Conservation (phyloP, 1,140 invertebrate genomes). For the Babylonia areolata region DNA sequence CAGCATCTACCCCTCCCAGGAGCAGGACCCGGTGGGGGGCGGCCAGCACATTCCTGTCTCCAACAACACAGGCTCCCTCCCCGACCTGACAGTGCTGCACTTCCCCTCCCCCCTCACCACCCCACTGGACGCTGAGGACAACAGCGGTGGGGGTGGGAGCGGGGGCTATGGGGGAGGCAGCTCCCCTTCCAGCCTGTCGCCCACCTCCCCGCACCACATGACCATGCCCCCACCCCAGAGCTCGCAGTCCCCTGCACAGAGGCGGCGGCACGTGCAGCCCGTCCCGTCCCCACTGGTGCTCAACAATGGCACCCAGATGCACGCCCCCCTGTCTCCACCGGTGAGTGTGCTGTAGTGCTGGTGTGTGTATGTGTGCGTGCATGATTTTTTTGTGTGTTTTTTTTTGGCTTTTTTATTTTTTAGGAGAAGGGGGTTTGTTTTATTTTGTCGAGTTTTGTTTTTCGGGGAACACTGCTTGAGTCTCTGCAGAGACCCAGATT, state of each 20-base stretch:
- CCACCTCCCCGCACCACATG: conserved; percentile 31
- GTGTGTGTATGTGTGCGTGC: no score
- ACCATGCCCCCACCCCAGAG: conserved; percentile 47
- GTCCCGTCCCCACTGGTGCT: conserved; percentile 69
- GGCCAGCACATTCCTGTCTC: conserved; percentile 82
- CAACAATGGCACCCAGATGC: conserved; percentile 57
- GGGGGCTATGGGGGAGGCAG: conserved; percentile 68
- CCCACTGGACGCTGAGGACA: conserved; percentile 85
- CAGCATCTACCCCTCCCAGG: conserved; percentile 85
- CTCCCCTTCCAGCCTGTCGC: conserved; percentile 47
- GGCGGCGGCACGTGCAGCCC: conserved; percentile 57
- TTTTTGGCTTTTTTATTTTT: no score
- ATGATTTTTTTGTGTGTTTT: no score
- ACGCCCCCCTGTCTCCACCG: conserved; percentile 57
- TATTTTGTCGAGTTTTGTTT: no score
- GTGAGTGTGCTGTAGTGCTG: conserved; percentile 38
- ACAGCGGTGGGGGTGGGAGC: conserved; percentile 55
- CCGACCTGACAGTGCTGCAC: conserved; percentile 93
- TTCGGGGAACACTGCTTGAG: no score
- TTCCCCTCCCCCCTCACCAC: conserved; percentile 86
- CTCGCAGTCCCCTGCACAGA: conserved; percentile 58
- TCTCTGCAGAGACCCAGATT: no score
- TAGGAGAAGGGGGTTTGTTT: no score
- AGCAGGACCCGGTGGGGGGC: conserved; percentile 80
- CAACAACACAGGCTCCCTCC: conserved; percentile 89